Evolutionary conservation across 2,888 invertebrate species (phyloP), one percentile per base, ranked within the genome.

Genomic region (Acleris cristana): DNA sequence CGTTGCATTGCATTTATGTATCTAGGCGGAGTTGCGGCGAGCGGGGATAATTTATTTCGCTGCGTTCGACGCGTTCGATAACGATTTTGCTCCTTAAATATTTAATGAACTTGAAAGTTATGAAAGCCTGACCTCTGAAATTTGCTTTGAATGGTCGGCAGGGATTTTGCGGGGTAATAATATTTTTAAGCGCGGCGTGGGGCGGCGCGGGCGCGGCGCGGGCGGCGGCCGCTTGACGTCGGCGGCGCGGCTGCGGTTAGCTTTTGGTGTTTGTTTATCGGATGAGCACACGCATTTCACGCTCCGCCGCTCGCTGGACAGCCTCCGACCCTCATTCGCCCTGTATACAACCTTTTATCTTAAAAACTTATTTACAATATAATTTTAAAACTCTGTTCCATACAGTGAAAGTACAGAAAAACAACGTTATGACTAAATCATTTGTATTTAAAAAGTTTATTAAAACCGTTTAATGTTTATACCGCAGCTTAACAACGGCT

Each of bases 271-370:
- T 72, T 73, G 72, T 70, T 78, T 80, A 76, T 78, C 78, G 76
- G 74, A 71, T 78, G 79, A 78, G 71, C 72, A 76, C 81, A 77
- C 80, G 74, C 79, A 78, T 78, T 79, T 80, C 71, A 80, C 78
- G 74, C 74, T 72, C 73, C 71, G 72, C 70, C 74, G 77, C 79
- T 71, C 71, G 68, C 73, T 75, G 74, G 74, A 72, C 75, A 79
- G 61, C 69, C 49, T 75, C 77, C 78, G 76, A 76, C 72, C 70
- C 72, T 69, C 54, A 67, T 71, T 64, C 60, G 30, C 23, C 69
- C 70, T 62, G 58, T 55, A 67, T 53, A 48, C 51, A 23, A 18
- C 34, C 56, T 62, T 45, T 40, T 55, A 44, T 19, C 14, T 30
- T 3, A 23, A 34, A 56, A 44, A 19, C 16, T 8, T 44, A 16